A percentile compares a stretch with the other conserved stretches of the same genome.
Evolutionary conservation across 2,797 vertebrate species (phyloP).

Genomic region (Agapornis canus): DNA sequence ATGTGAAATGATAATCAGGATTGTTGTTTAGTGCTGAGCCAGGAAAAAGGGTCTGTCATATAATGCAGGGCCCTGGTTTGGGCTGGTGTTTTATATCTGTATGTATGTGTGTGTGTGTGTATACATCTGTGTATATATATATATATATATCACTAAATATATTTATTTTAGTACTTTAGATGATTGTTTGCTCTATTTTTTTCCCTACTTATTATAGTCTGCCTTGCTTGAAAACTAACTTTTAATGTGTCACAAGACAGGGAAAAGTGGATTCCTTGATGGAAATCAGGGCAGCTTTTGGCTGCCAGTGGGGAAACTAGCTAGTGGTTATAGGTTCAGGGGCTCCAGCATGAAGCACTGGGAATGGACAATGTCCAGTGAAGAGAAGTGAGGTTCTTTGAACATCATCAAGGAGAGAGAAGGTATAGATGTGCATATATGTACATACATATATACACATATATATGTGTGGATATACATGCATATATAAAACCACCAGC

Average conservation of each 20-base stretch:
- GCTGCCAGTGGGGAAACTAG: background rate
- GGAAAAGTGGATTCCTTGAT: background rate
- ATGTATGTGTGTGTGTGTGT: background rate
- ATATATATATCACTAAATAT: background rate
- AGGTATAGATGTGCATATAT: background rate
- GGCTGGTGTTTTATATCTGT: background rate
- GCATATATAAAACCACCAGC: rapidly evolving
- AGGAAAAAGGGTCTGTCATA: background rate
- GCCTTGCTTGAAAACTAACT: background rate
- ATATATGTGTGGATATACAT: rapidly evolving
- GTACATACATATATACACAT: rapidly evolving
- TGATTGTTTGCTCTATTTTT: background rate
- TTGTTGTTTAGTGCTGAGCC: background rate
- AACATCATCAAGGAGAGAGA: background rate
- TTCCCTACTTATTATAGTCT: background rate
- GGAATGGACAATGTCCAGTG: background rate
- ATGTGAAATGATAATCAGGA: conserved; percentile 21
- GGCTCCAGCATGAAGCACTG: background rate
- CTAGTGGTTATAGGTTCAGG: background rate
- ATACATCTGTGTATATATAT: background rate
- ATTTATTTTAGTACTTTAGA: background rate
- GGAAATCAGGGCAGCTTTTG: background rate
- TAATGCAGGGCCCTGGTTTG: background rate
- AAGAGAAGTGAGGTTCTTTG: background rate
- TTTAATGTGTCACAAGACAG: background rate